Percentiles rank a stretch among this genome's conserved stretches.
Evolutionary conservation across 2,113 vertebrate species (phyloP).

Genomic region (Notechis scutatus): DNA sequence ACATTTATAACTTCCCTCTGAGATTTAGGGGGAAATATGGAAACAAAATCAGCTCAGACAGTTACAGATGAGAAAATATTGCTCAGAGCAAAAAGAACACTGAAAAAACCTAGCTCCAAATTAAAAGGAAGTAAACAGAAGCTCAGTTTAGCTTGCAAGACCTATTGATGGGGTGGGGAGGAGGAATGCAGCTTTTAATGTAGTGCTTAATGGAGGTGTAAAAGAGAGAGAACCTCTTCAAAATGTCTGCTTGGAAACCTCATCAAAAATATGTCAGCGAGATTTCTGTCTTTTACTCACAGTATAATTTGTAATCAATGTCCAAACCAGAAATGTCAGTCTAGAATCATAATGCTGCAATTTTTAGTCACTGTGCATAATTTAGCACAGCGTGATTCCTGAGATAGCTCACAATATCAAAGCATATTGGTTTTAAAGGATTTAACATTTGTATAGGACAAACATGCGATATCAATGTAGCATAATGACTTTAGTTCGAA

Average conservation of each 20-base stretch:
- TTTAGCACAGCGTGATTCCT: slow-evolving; percentile 20
- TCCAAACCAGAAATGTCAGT: slow-evolving; percentile 28
- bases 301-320: slow-evolving; percentile 34
- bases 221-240: slow-evolving; percentile 10
- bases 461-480: background rate
- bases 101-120: slow-evolving; percentile 46
- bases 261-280: slow-evolving; percentile 27
- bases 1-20: slow-evolving; percentile 64
- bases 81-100: slow-evolving; percentile 46
- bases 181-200: slow-evolving; percentile 24
- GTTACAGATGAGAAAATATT: slow-evolving; percentile 62
- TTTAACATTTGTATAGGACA: slow-evolving; percentile 21
- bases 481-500: background rate
- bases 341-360: slow-evolving; percentile 4
- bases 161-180: background rate
- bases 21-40: slow-evolving; percentile 50
- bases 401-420: slow-evolving; percentile 5
- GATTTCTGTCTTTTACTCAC: slow-evolving; percentile 33
- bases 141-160: slow-evolving; percentile 1
- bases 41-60: slow-evolving; percentile 65
- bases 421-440: slow-evolving; percentile 3
- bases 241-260: slow-evolving; percentile 38
- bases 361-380: slow-evolving; percentile 34
- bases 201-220: slow-evolving; percentile 31
- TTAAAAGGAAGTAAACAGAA: slow-evolving; percentile 46